Evolutionary conservation across 2,888 invertebrate genomes (phyloP), one percentile per base, ranked within the genome.

Genomic region (Camptogramma bilineatum): DNA sequence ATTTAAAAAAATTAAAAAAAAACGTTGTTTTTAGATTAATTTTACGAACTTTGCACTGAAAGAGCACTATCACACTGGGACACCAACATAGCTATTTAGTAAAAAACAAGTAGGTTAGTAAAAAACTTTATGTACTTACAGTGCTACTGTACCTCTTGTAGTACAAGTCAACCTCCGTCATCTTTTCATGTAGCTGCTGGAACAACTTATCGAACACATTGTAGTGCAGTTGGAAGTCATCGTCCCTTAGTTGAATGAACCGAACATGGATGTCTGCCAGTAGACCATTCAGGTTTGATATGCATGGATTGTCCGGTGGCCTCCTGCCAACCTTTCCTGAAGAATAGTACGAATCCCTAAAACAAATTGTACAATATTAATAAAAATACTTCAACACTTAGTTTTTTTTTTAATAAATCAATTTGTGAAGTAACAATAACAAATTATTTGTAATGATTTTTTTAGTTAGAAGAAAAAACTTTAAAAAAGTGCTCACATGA

Each of bases 131-230:
- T 2, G 28, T 28, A 83, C 84, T 69, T 52, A 90, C 90, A 69
- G 81, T 82, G 64, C 90, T 87, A 0, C 84, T 83, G 67, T 88
- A 90, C 52, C 82, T 82, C 0, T 68, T 64, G 52, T 86, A 91
- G 62, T 90, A 91, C 0, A 68, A 66, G 67, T 91, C 90, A 1
- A 86, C 87, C 3, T 74, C 70, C 61, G 86, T 87, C 91, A 91
- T 91, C 52, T 74, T 76, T 8, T 69, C 69, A 44, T 90, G 85
- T 3, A 91, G 65, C 16, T 78, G 66, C 10, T 71, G 66, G 53
- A 91, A 87, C 39, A 90, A 74, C 0, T 67, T 66, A n/a, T 76
- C 73, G 52, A 88, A 88, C 0, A 91, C 86, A 4, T 53, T 71
- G 68, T 88, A 91, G 66, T 90, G 81, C 0, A 76, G 58, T 13